Evolutionary conservation across 2,113 vertebrate genomes (phyloP).

Genomic region (Laterallus jamaicensis): DNA sequence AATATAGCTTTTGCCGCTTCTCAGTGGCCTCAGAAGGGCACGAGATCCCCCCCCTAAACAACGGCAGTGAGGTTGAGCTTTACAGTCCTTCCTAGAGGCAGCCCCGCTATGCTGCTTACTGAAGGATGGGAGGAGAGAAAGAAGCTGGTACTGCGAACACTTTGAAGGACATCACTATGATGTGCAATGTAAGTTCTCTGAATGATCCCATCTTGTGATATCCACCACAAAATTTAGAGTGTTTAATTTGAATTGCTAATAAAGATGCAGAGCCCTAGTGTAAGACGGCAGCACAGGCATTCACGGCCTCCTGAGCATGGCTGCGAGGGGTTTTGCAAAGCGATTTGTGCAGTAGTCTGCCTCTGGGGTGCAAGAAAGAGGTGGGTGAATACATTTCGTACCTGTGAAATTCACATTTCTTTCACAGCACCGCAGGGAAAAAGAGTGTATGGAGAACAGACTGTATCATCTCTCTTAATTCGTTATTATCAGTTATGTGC

Average conservation of each 20-base stretch:
- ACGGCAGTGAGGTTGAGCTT: not conserved
- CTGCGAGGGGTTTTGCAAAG: not conserved
- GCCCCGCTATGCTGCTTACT: not conserved
- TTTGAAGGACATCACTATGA: not conserved
- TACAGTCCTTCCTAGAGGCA: conserved; percentile 14
- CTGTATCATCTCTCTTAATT: not conserved
- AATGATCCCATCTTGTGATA: not conserved
- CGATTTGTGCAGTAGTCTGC: not conserved
- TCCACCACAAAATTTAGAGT: not conserved
- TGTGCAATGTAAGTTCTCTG: not conserved
- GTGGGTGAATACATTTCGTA: not conserved
- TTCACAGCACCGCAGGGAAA: not conserved
- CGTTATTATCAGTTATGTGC: not conserved
- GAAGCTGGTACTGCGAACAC: not conserved
- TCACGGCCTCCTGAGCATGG: not conserved
- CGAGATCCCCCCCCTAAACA: not conserved
- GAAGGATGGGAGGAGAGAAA: not conserved
- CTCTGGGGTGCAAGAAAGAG: not conserved
- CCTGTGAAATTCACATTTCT: conserved; percentile 1
- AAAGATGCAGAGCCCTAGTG: not conserved
- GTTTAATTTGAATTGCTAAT: not conserved
- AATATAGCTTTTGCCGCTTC: not conserved
- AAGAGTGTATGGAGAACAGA: not conserved
- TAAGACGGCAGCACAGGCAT: not conserved
- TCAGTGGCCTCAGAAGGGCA: conserved; percentile 9